phyloP scores from a whole-genome alignment of 2,797 vertebrate species.

The Coccyzus lansbergi region DNA sequence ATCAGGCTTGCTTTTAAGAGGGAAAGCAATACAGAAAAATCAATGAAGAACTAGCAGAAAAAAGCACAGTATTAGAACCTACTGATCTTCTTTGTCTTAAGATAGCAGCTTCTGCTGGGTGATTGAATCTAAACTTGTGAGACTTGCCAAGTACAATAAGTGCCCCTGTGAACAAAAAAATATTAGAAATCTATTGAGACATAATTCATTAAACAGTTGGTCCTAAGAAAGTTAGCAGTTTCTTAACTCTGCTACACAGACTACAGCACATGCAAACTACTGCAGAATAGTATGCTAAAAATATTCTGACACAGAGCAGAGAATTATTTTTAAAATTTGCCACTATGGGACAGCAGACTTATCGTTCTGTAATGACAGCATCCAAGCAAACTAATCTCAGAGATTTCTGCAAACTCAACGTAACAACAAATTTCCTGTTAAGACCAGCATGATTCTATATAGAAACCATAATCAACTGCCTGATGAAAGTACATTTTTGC shows the following conservation, averaged over 20 bases:
- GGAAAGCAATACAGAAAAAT: neutral
- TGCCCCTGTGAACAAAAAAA: constrained; percentile 78
- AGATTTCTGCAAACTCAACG: neutral
- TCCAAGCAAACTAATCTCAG: neutral
- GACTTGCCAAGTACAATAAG: constrained; percentile 90
- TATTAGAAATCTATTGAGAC: neutral
- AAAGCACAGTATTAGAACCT: constrained; percentile 39
- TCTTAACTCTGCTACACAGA: neutral
- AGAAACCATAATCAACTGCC: neutral
- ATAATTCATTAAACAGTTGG: neutral
- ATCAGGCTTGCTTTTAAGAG: neutral
- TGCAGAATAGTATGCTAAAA: neutral
- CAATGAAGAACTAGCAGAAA: neutral
- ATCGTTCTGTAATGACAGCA: neutral
- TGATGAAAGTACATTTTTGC: neutral
- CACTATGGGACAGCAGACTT: neutral
- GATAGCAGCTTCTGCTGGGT: constrained; percentile 92
- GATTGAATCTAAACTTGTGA: constrained; percentile 95
- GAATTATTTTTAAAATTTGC: neutral
- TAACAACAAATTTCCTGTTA: neutral
- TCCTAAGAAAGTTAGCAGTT: neutral
- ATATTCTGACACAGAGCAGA: neutral
- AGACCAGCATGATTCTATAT: neutral
- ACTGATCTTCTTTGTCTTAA: constrained; percentile 90
- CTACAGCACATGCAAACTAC: neutral